These are phyloP conservation scores for Rhadina sibilatrix DNA, from an alignment of 2,113 vertebrate genomes.

Conservation along the genomic window DNA sequence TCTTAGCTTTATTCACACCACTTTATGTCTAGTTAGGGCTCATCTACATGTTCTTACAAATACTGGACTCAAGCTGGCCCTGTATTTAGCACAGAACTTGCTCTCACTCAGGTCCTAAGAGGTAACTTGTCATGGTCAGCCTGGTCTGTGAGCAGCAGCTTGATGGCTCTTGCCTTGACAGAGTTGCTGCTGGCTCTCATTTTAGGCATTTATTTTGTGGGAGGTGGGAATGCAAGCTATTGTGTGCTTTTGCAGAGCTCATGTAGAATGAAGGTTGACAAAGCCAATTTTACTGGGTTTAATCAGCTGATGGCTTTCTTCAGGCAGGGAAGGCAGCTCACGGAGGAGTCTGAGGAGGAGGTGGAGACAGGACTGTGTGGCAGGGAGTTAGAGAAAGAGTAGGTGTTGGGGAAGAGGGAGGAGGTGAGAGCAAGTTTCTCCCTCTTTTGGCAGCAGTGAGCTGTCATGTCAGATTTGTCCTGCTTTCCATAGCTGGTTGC, in stretches of 20 bases:
- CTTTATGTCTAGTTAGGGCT: background rate
- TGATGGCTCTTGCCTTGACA: background rate
- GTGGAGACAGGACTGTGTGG: conserved; percentile 50
- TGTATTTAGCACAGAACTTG: background rate
- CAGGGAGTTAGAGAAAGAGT: conserved; percentile 26
- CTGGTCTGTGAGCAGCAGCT: background rate
- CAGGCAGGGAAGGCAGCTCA: conserved; percentile 33
- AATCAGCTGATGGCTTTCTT: conserved; percentile 54
- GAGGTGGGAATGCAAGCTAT: background rate
- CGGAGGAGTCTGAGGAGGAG: conserved; percentile 62
- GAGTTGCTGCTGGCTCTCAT: background rate
- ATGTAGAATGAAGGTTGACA: conserved; percentile 26
- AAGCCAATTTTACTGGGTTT: conserved; percentile 46
- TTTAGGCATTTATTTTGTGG: background rate
- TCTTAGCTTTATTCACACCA: background rate
- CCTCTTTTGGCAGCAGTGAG: conserved; percentile 41
- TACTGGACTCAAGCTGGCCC: background rate
- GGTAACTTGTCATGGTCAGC: background rate
- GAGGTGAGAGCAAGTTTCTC: conserved; percentile 44
- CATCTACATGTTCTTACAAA: background rate
- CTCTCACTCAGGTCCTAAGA: background rate
- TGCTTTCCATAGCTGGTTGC: conserved; percentile 8
- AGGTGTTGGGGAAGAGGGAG: conserved; percentile 50
- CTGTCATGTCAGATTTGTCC: conserved; percentile 48
- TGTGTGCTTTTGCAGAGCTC: conserved; percentile 23